Percentiles rank a stretch among this genome's conserved stretches.
Conservation (phyloP, 2,888 invertebrate species). For the Eueremaeus valkanovi region DNA sequence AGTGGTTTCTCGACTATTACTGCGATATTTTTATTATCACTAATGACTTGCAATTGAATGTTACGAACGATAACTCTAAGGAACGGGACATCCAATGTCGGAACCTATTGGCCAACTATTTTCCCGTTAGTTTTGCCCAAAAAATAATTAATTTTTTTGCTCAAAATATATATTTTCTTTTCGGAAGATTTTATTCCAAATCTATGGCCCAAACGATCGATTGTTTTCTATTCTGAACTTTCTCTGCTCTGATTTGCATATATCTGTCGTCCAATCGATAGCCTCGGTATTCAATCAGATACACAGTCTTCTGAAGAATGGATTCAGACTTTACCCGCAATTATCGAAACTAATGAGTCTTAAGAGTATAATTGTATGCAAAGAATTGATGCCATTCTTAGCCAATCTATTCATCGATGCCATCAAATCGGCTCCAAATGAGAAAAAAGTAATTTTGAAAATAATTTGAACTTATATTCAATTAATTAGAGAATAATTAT, state of each 20-base stretch:
- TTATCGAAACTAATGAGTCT: not conserved
- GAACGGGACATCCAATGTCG: constrained; percentile 1
- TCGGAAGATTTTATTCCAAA: not conserved
- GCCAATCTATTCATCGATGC: not conserved
- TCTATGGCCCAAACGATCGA: not conserved
- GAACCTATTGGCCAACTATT: not conserved
- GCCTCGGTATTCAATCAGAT: constrained; percentile 8
- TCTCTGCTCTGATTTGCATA: not conserved
- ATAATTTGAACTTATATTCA: not conserved
- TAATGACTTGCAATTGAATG: not conserved
- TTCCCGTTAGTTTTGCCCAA: not conserved
- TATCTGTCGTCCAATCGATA: not conserved
- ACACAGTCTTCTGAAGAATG: not conserved
- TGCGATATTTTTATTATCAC: not conserved
- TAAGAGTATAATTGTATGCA: not conserved
- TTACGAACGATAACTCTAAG: not conserved
- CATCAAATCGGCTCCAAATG: not conserved
- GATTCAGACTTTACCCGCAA: constrained; percentile 4
- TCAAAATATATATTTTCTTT: not conserved
- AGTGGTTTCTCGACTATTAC: constrained; percentile 10
- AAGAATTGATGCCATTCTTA: constrained; percentile 5
- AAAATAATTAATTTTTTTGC: not conserved
- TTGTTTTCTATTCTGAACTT: not conserved
- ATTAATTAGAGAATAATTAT: not conserved
- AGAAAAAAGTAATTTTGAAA: not conserved